phyloP scores from a whole-genome alignment of 2,797 vertebrate genomes.

The Protosalanx chinensis region DNA sequence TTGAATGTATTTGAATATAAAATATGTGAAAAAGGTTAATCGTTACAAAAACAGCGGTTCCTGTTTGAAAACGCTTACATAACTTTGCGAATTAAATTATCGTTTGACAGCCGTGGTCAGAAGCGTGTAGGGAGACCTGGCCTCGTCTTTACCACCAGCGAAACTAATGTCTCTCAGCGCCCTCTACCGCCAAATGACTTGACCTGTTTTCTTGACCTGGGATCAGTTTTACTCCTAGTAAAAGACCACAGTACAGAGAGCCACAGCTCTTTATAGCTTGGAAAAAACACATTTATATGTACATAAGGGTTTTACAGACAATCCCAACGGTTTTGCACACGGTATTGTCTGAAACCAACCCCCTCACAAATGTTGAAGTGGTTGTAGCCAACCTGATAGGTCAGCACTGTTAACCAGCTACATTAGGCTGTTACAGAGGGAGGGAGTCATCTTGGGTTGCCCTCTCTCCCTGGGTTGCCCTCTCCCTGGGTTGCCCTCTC shows the following conservation, averaged over 20 bases:
- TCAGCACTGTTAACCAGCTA: too few species aligned
- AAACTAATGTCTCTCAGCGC: slow-evolving; percentile 50
- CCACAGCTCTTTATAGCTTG: background rate
- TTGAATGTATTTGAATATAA: background rate
- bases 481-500: background rate
- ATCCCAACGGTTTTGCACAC: background rate
- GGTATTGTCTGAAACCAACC: background rate
- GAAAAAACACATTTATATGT: background rate
- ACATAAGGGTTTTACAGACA: background rate
- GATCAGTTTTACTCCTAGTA: too few species aligned
- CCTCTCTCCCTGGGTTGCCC: background rate
- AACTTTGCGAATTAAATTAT: background rate
- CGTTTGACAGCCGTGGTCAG: background rate
- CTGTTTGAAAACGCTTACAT: background rate
- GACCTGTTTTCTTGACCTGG: background rate
- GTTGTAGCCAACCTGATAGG: background rate
- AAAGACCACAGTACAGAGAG: background rate
- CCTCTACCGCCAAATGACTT: slow-evolving; percentile 52
- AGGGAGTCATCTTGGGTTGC: background rate
- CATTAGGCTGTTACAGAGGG: too few species aligned
- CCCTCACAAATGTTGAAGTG: background rate
- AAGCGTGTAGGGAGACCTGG: slow-evolving; percentile 18
- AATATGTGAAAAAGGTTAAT: background rate
- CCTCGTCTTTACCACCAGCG: background rate
- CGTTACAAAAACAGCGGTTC: background rate